Base-by-base conservation (phyloP, 1,140 invertebrate species). In the Cydia amplana region DNA sequence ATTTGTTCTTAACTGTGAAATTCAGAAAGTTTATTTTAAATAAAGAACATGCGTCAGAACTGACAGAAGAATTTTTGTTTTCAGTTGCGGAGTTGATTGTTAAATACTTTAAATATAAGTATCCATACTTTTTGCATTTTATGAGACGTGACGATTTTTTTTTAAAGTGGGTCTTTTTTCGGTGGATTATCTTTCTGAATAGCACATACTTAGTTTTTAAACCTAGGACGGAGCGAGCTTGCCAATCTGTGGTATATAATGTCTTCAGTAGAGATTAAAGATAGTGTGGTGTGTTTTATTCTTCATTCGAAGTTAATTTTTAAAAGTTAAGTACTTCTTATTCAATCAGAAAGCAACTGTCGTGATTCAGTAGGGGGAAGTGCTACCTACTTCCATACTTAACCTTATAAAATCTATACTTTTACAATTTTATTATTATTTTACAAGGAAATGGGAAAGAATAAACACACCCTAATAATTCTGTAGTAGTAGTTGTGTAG, bases 181-280 rank as follows among this genome's bases (percentile, higher is more conserved):
- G 1, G n/a, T 60, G 7, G 20, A 4, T 60, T 2, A 60, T 23
- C 55, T 60, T 60, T 60, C 2, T 60, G 55, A 60, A 60, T 60
- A 23, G 3, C 55, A 10, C 20, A 23, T 60, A 10, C 20, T 12
- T 60, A 20, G 18, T 23, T 23, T 60, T 60, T 60, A 60, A 23
- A 60, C 51, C n/a, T 60, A 60, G 55, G 55, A 60, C 55, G 20
- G 55, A 60, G 55, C 55, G 55, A 60, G 55, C 55, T 60, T 60
- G 55, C 55, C 55, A 60, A 60, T 23, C 55, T 60, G 55, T 60
- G 55, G 55, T 60, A 60, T 60, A 60, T 23, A 10, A 23, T 60
- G 55, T 60, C 55, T 60, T 60, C 55, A 60, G 55, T 60, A 60
- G 51, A n/a, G 16, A 23, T 23, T 18, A 12, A 23, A n/a, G 18